Evolutionary conservation across 2,888 invertebrate species (phyloP), one percentile per base, ranked within the genome.

Genomic region (Dysmachus trigonus): DNA sequence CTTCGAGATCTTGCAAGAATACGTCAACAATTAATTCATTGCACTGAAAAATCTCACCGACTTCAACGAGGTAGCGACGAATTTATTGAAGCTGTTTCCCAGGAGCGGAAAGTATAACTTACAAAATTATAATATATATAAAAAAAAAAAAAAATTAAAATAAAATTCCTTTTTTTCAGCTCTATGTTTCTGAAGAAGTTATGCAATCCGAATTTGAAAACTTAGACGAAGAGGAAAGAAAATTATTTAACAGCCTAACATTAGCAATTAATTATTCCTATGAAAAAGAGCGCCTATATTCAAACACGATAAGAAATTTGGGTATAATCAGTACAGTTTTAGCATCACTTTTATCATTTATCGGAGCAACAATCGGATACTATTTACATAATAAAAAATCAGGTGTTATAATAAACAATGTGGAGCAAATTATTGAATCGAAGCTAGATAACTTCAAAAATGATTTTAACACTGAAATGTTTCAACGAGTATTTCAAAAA

Each of bases 301-400:
- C 83, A 10, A 71, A 83, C 15, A 72, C 83, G n/a, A 38, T 72
- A n/a, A 38, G 41, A 41, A 83, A 72, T 71, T 38, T 71, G 4
- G 83, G 83, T 0, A 71, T 83, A 27, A 72, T 83, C 0, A 15
- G 72, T 1, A 72, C 83, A 0, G 4, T 83, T 22, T 0, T 72
- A 1, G 83, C 71, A 8, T 71, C 72, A 22, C 3, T 83, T n/a
- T 10, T 83, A 13, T 38, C 72, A 15, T 72, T 83, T 38, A 27
- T 83, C 4, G 72, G 71, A 7, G 22, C 83, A 38, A 30, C 72
- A 2, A 8, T 83, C 5, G 72, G 83, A 0, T 83, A 72, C 22
- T 83, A 83, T 72, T 27, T 72, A 10, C 83, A 83, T 2, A 38
- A 83, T 30, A 72, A 38, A 41, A 83, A 83, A 83, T 38, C 72